Evolutionary conservation across 2,888 invertebrate genomes (phyloP).

Genomic region (Drepana falcataria): DNA sequence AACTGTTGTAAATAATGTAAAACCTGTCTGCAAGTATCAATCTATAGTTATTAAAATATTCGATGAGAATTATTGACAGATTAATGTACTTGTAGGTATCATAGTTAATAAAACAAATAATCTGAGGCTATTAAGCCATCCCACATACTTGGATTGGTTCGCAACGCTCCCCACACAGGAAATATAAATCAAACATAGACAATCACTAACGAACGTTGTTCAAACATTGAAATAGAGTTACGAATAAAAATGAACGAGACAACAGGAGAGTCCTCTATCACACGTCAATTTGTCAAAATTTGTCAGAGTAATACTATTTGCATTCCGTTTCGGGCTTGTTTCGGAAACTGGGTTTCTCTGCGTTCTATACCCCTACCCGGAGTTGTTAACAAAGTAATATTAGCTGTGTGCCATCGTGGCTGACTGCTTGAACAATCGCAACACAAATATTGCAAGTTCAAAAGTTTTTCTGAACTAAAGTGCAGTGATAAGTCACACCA

Average conservation of each 20-base stretch:
- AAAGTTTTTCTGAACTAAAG: too few species aligned
- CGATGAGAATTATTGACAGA: too few species aligned
- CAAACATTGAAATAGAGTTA: conserved; percentile 61
- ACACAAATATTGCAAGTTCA: too few species aligned
- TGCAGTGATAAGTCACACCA: too few species aligned
- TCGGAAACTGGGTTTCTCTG: conserved; percentile 7
- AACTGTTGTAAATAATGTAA: background rate
- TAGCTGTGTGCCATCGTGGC: too few species aligned
- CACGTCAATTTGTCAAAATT: conserved; percentile 66
- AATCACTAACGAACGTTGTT: conserved; percentile 68
- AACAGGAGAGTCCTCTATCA: conserved; percentile 49
- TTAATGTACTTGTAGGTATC: background rate
- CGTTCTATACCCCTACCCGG: conserved; percentile 36
- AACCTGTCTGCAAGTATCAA: too few species aligned
- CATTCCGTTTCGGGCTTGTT: conserved; percentile 25
- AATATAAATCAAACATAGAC: conserved; percentile 62
- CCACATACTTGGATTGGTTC: conserved; percentile 45
- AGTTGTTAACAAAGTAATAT: conserved; percentile 28
- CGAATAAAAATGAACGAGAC: conserved; percentile 61
- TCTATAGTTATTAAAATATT: too few species aligned
- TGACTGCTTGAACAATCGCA: too few species aligned
- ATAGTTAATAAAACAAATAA: background rate
- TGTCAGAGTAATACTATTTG: conserved; percentile 44
- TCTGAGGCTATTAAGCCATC: conserved; percentile 12
- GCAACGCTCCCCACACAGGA: conserved; percentile 44